These are phyloP conservation scores for Odontomachus brunneus DNA, from an alignment of 1,140 invertebrate genomes.

Conservation along the genomic window DNA sequence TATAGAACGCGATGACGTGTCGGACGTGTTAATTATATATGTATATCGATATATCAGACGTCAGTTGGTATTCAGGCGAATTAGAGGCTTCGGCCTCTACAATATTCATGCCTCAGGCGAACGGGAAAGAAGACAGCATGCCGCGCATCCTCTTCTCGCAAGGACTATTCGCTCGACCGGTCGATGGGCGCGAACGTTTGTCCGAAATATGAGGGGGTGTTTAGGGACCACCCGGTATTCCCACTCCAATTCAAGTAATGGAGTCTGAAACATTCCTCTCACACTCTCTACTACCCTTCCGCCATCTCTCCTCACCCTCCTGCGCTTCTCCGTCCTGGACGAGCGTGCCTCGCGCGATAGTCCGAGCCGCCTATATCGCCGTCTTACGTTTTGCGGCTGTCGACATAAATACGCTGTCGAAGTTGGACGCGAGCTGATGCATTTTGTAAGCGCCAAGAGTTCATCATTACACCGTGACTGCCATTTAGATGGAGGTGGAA, in stretches of 20 bases:
- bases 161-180: conserved; percentile 22
- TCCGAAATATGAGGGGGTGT: conserved; percentile 80
- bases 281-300: conserved; percentile 37
- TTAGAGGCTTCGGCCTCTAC: not conserved
- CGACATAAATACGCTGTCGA: conserved; percentile 43
- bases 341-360: conserved; percentile 31
- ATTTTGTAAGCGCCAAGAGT: conserved; percentile 14
- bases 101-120: conserved; percentile 18
- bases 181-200: conserved; percentile 73
- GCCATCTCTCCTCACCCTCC: conserved; percentile 38
- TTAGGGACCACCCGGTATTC: conserved; percentile 79
- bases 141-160: not conserved
- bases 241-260: conserved; percentile 83
- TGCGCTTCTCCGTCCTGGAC: conserved; percentile 36
- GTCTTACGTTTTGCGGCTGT: conserved; percentile 30
- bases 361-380: conserved; percentile 36
- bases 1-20: too few relatives aligned
- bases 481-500: not conserved
- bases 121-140: not conserved
- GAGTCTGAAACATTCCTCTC: conserved; percentile 81
- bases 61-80: not conserved
- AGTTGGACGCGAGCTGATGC: not conserved
- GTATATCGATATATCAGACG: not conserved
- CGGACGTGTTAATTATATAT: too few relatives aligned
- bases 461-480: not conserved